Evolutionary conservation across 2,113 vertebrate genomes (phyloP).

Genomic region (Alethe castanea): DNA sequence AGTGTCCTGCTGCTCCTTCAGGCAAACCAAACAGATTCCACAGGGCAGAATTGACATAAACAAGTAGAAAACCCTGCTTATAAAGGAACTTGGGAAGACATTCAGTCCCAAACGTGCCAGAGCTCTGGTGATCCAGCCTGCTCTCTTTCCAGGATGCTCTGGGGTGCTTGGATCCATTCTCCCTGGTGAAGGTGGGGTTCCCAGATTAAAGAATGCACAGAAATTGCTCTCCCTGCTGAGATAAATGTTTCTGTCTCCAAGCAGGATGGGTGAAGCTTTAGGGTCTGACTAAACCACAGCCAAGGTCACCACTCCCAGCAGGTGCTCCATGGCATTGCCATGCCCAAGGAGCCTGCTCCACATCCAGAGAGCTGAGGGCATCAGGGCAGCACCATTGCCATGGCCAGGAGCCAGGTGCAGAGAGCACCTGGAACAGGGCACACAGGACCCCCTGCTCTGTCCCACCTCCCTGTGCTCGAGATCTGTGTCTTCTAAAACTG

Average conservation of each 20-base stretch:
- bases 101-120: neutral
- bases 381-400: neutral
- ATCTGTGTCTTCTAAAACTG: neutral
- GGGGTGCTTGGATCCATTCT: neutral
- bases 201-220: neutral
- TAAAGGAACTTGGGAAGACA: neutral
- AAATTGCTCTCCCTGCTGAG: neutral
- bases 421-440: neutral
- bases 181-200: neutral
- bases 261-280: neutral
- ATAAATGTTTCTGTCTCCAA: neutral
- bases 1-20: conserved; percentile 36
- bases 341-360: neutral
- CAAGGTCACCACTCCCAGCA: neutral
- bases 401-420: neutral
- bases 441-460: neutral
- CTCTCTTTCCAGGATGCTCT: neutral
- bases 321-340: neutral
- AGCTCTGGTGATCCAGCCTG: neutral
- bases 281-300: neutral
- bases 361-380: neutral
- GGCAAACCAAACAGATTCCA: neutral
- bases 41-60: neutral
- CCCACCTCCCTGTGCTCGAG: neutral
- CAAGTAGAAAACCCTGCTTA: neutral